A percentile compares a stretch with the other conserved stretches of the same genome.
Conservation (phyloP, 2,888 invertebrate species). For the Parascotia fuliginaria region DNA sequence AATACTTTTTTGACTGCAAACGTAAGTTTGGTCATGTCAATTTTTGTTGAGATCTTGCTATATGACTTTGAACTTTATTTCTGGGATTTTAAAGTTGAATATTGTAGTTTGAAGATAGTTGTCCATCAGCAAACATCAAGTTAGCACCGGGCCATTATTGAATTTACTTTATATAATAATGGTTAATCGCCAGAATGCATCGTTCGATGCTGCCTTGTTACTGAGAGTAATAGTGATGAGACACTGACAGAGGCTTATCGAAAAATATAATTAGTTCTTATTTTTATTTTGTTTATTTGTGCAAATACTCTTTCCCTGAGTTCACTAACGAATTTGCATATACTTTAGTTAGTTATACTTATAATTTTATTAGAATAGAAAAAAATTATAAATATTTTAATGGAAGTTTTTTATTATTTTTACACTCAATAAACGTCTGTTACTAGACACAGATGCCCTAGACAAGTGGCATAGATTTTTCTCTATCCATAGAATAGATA, state of each 20-base stretch:
- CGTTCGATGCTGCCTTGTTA: slow-evolving; percentile 80
- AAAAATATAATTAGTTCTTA: not conserved
- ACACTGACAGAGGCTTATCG: not conserved
- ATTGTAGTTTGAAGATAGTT: slow-evolving; percentile 31
- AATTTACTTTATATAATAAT: slow-evolving; percentile 86
- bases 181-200: slow-evolving; percentile 83
- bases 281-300: too few relatives aligned
- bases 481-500: too few relatives aligned
- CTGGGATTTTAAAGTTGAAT: slow-evolving; percentile 42
- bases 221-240: slow-evolving; percentile 61
- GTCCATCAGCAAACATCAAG: slow-evolving; percentile 76
- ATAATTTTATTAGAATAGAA: too few relatives aligned
- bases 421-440: too few relatives aligned
- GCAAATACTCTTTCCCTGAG: too few relatives aligned
- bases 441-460: too few relatives aligned
- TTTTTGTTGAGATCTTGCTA: slow-evolving; percentile 38
- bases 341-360: too few relatives aligned
- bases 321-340: too few relatives aligned
- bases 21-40: slow-evolving; percentile 33
- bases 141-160: slow-evolving; percentile 82
- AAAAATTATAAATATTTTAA: too few relatives aligned
- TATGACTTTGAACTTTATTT: slow-evolving; percentile 48
- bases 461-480: too few relatives aligned
- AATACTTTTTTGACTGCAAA: slow-evolving; percentile 34
- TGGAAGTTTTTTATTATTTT: too few relatives aligned